These are phyloP conservation scores for Polyommatus iphigenia DNA, from an alignment of 2,888 invertebrate species.

Conservation along the genomic window DNA sequence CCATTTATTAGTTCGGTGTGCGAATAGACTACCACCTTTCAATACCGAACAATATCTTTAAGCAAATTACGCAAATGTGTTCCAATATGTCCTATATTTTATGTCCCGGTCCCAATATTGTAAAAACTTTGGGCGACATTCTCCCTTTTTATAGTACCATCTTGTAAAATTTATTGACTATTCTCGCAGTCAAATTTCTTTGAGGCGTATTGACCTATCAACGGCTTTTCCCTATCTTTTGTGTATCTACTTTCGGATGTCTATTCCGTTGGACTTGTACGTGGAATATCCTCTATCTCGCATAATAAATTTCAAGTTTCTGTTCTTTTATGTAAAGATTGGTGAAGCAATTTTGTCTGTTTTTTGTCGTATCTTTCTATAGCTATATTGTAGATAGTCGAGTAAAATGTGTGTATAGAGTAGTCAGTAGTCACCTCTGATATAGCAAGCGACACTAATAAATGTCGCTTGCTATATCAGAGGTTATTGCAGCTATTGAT, in stretches of 20 bases:
- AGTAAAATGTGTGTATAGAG: not conserved
- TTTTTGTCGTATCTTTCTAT: not conserved
- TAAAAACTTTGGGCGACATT: constrained; percentile 31
- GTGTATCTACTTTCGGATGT: constrained; percentile 26
- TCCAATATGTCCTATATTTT: constrained; percentile 31
- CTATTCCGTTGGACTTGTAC: not conserved
- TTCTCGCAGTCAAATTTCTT: constrained; percentile 30
- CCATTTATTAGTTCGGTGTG: constrained; percentile 15
- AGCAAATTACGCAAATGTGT: constrained; percentile 31
- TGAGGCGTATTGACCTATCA: constrained; percentile 28
- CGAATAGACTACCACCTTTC: constrained; percentile 12
- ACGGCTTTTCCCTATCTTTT: constrained; percentile 18
- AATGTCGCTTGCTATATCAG: no score
- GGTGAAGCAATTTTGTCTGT: not conserved
- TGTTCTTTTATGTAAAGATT: not conserved
- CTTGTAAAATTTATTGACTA: constrained; percentile 31
- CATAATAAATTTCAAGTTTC: constrained; percentile 22
- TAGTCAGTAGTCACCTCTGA: no score
- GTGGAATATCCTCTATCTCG: not conserved
- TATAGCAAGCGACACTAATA: no score
- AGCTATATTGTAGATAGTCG: not conserved
- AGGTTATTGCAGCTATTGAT: no score
- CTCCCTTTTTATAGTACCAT: constrained; percentile 31
- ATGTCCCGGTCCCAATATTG: constrained; percentile 29
- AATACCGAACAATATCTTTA: constrained; percentile 30